Conservation (phyloP, 1,140 invertebrate species). For the Drosophila bifasciata region DNA sequence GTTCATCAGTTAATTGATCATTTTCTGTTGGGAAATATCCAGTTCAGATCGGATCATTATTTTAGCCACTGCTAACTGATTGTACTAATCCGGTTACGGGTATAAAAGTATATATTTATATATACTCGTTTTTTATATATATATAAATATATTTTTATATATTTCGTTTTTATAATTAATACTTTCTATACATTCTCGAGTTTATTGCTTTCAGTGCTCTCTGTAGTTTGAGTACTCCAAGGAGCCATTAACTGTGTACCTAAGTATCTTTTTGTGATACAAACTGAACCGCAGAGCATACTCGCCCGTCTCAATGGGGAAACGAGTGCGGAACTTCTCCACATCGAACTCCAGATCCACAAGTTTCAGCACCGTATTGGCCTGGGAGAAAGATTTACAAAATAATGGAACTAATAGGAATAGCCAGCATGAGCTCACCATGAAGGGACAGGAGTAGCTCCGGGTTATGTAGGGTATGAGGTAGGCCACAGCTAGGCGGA, state of each 20-base stretch:
- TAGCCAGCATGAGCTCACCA: not conserved
- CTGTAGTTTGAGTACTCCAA: constrained; percentile 9
- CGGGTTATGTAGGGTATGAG: constrained; percentile 14
- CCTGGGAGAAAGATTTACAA: not conserved
- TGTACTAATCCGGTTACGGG: too few relatives aligned
- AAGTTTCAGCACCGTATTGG: not conserved
- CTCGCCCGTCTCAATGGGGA: constrained; percentile 24
- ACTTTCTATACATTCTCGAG: too few relatives aligned
- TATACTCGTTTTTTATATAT: too few relatives aligned
- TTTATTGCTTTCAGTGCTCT: not conserved
- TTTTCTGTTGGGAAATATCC: too few relatives aligned
- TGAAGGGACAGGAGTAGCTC: not conserved
- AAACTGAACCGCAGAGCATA: constrained; percentile 16
- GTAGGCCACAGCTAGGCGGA: constrained; percentile 1
- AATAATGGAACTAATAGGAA: too few relatives aligned
- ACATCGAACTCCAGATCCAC: constrained; percentile 9
- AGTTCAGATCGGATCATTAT: too few relatives aligned
- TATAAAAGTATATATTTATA: too few relatives aligned
- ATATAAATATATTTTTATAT: too few relatives aligned
- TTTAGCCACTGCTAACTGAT: too few relatives aligned
- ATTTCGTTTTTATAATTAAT: too few relatives aligned
- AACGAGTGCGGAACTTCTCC: constrained; percentile 11
- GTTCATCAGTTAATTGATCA: too few relatives aligned
- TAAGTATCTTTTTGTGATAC: constrained; percentile 4
- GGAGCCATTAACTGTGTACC: constrained; percentile 2